These are phyloP conservation scores for Laterallus jamaicensis DNA, from an alignment of 2,113 vertebrate genomes.

Conservation along the genomic window DNA sequence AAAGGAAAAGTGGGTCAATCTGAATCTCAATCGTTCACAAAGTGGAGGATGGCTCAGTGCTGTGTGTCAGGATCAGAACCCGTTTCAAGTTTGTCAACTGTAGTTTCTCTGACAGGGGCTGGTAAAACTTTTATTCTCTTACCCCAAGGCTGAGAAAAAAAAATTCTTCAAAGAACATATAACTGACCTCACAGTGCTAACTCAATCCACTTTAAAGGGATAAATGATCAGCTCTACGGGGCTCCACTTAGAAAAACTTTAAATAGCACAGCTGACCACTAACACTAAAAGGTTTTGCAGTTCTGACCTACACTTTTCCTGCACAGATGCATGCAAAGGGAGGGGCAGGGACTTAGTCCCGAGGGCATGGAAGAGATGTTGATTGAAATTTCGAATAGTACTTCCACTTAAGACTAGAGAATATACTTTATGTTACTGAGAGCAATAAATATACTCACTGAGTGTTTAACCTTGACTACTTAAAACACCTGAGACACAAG, in stretches of 20 bases:
- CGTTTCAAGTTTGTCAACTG: background rate
- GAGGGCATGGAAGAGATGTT: background rate
- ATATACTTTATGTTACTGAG: background rate
- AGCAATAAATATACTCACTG: background rate
- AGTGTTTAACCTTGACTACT: background rate
- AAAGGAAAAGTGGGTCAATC: slow-evolving; percentile 7
- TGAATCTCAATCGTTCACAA: background rate
- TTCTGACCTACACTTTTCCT: background rate
- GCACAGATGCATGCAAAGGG: background rate
- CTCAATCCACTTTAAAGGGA: background rate
- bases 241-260: slow-evolving; percentile 15
- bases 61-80: background rate
- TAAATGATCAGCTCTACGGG: background rate
- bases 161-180: background rate
- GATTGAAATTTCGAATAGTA: background rate
- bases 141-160: background rate
- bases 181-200: slow-evolving; percentile 39
- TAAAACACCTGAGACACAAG: background rate
- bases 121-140: background rate
- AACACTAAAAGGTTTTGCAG: slow-evolving; percentile 27
- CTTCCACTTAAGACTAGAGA: background rate
- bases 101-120: background rate
- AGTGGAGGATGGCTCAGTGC: background rate
- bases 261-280: slow-evolving; percentile 36
- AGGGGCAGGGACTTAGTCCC: background rate